Percentiles rank a stretch among this genome's conserved stretches.
Evolutionary conservation across 1,140 invertebrate genomes (phyloP).

Genomic region (Laupala kohalensis): DNA sequence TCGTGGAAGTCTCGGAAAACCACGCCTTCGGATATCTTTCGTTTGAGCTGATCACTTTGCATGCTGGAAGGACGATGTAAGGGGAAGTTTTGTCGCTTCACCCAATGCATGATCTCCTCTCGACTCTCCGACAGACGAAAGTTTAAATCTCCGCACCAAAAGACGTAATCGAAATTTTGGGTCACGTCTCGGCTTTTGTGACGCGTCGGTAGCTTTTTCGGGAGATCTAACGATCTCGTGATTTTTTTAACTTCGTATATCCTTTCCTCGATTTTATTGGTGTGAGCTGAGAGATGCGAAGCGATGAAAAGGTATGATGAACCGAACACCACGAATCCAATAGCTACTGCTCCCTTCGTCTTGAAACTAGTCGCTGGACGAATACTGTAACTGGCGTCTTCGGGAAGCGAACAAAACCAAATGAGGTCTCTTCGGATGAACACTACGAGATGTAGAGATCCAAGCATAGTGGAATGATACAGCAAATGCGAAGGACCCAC

Average conservation of each 20-base stretch:
- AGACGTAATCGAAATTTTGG: conserved; percentile 82
- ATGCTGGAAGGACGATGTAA: conserved; percentile 47
- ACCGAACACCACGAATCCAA: conserved; percentile 82
- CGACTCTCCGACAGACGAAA: conserved; percentile 69
- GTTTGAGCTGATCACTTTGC: conserved; percentile 41
- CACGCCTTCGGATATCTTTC: conserved; percentile 27
- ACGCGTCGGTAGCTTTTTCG: conserved; percentile 61
- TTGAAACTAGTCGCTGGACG: conserved; percentile 72
- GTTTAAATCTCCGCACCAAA: conserved; percentile 91
- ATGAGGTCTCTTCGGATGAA: conserved; percentile 81
- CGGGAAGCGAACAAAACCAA: conserved; percentile 82
- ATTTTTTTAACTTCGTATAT: conserved; percentile 78
- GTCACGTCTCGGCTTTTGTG: conserved; percentile 75
- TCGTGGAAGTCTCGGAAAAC: conserved; percentile 70
- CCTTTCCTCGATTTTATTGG: conserved; percentile 73
- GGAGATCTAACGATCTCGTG: conserved; percentile 64
- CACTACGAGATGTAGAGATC: conserved; percentile 71
- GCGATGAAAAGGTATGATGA: conserved; percentile 87
- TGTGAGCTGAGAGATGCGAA: conserved; percentile 80
- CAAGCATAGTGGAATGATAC: conserved; percentile 63
- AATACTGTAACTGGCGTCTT: conserved; percentile 77
- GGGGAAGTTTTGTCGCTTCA: conserved; percentile 49
- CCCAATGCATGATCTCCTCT: conserved; percentile 63
- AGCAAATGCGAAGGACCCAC: conserved; percentile 80
- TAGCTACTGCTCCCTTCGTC: conserved; percentile 86